A percentile compares a stretch with the other conserved stretches of the same genome.
Conservation (phyloP, 2,888 invertebrate species). For the Limnephilus rhombicus region DNA sequence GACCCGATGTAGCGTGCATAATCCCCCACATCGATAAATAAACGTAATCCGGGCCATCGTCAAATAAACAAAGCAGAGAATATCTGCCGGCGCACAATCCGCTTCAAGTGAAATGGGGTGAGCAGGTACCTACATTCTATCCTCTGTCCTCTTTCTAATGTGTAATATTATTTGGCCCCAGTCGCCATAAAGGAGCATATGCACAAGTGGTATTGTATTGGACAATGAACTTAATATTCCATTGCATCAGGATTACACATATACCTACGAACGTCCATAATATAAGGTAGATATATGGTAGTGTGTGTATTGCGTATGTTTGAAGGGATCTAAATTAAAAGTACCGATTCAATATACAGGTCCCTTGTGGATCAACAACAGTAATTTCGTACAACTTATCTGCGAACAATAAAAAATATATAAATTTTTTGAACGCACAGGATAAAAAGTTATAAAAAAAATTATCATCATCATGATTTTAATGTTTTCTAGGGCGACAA, state of each 20-base stretch:
- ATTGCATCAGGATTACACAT: slow-evolving; percentile 48
- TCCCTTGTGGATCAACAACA: slow-evolving; percentile 45
- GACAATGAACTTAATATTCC: slow-evolving; percentile 67
- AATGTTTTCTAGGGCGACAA: not conserved
- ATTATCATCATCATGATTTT: not conserved
- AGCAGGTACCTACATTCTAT: slow-evolving; percentile 51
- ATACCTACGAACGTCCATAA: not conserved
- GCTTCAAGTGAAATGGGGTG: slow-evolving; percentile 32
- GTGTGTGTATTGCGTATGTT: slow-evolving; percentile 21
- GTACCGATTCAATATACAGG: slow-evolving; percentile 45
- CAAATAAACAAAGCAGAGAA: slow-evolving; percentile 40
- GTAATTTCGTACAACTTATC: not conserved
- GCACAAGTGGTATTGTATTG: slow-evolving; percentile 74
- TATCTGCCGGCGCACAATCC: slow-evolving; percentile 33
- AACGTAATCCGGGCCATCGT: slow-evolving; percentile 7
- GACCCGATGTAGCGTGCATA: not conserved
- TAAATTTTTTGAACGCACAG: not conserved
- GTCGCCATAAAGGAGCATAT: slow-evolving; percentile 70
- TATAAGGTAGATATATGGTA: not conserved
- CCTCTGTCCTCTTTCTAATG: slow-evolving; percentile 24
- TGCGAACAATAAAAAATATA: not conserved
- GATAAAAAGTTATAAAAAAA: not conserved
- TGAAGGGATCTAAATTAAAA: slow-evolving; percentile 27
- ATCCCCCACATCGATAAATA: slow-evolving; percentile 17
- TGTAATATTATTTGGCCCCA: slow-evolving; percentile 63